These are phyloP conservation scores for Homalodisca vitripennis DNA, from an alignment of 1,140 invertebrate genomes.

Conservation along the genomic window DNA sequence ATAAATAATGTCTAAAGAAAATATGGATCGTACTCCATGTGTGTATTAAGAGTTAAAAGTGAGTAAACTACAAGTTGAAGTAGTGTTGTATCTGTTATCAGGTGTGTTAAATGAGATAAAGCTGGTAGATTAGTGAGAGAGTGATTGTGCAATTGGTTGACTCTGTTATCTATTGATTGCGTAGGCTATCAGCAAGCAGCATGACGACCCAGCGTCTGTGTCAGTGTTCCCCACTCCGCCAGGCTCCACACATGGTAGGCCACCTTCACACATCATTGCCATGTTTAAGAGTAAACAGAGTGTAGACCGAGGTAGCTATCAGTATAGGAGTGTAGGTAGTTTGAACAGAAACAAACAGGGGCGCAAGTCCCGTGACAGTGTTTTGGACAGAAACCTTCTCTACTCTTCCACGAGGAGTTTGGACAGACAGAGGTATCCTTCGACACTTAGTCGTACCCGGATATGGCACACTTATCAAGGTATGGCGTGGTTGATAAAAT, in stretches of 20 bases:
- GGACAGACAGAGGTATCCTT: background rate
- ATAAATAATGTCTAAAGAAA: no score
- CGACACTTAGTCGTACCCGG: background rate
- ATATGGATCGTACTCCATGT: no score
- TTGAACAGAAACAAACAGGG: background rate
- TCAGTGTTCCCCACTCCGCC: constrained; percentile 32
- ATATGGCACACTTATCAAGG: constrained; percentile 27
- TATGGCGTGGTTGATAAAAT: no score
- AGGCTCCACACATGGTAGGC: constrained; percentile 29
- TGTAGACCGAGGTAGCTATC: background rate
- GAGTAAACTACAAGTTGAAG: no score
- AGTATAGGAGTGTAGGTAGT: background rate
- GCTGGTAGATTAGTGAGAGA: no score
- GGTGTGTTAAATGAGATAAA: no score
- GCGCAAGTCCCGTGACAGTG: background rate
- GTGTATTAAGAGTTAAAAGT: no score
- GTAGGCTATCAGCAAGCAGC: constrained; percentile 38
- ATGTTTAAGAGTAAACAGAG: background rate
- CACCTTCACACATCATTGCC: background rate
- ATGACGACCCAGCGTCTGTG: constrained; percentile 26
- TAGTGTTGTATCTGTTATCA: no score
- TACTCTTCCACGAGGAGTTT: background rate
- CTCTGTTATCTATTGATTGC: constrained; percentile 24
- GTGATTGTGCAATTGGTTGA: background rate
- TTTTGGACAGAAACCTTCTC: background rate